Conservation (phyloP, 2,888 invertebrate species). For the Acanthoscelides obtectus region DNA sequence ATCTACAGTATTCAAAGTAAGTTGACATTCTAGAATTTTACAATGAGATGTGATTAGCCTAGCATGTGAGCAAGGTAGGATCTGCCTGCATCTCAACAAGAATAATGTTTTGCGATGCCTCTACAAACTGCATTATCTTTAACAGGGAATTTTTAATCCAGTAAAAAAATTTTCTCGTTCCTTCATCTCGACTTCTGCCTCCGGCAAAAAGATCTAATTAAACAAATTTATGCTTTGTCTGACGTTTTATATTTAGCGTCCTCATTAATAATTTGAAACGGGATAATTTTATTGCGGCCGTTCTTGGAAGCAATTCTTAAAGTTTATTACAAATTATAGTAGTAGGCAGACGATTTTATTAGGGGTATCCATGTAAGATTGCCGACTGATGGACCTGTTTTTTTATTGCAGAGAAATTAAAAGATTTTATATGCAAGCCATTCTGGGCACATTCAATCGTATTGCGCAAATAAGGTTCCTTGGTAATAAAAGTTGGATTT, state of each 20-base stretch:
- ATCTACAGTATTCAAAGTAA: too few species aligned
- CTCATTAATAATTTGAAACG: not conserved
- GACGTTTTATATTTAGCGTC: not conserved
- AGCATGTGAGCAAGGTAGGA: too few species aligned
- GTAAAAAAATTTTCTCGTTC: not conserved
- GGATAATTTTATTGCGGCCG: not conserved
- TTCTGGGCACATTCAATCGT: not conserved
- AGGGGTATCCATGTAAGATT: not conserved
- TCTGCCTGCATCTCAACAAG: too few species aligned
- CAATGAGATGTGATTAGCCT: too few species aligned
- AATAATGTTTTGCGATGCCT: not conserved
- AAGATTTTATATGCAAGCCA: not conserved
- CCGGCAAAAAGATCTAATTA: not conserved
- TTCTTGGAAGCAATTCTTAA: not conserved
- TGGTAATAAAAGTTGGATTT: not conserved
- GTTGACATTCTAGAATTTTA: too few species aligned
- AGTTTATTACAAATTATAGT: not conserved
- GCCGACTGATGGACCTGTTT: not conserved
- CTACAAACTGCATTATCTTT: not conserved
- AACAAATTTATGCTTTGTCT: not conserved
- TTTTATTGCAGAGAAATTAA: not conserved
- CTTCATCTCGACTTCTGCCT: not conserved
- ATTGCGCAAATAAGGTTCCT: not conserved
- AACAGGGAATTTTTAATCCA: not conserved
- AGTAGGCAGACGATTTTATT: not conserved